Evolutionary conservation across 2,113 vertebrate genomes (phyloP).

Genomic region (Gopherus evgoodei): DNA sequence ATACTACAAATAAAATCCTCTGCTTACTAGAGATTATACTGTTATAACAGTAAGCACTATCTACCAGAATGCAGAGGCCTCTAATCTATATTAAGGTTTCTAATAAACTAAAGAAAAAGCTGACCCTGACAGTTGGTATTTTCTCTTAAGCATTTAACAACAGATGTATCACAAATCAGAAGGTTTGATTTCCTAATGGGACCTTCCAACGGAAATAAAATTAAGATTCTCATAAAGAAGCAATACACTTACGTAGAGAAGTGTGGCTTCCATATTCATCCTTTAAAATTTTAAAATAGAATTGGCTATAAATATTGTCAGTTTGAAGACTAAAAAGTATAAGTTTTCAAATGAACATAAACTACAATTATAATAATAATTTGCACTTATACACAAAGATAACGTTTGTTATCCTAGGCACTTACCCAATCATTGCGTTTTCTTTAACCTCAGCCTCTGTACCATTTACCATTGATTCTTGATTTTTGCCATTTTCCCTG

Average conservation of each 20-base stretch:
- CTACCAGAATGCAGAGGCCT: neutral
- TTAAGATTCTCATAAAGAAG: neutral
- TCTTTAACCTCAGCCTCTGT: constrained; percentile 89
- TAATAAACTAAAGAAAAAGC: neutral
- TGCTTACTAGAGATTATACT: neutral
- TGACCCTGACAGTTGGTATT: neutral
- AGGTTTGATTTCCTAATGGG: neutral
- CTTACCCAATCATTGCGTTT: constrained; percentile 88
- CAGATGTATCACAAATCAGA: neutral
- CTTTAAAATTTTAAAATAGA: neutral
- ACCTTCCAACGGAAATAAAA: neutral
- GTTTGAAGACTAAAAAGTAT: neutral
- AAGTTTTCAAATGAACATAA: neutral
- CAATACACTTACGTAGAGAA: neutral
- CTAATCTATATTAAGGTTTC: neutral
- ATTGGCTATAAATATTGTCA: neutral
- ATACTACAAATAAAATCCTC: neutral
- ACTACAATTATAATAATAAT: neutral
- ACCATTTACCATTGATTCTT: constrained; percentile 94
- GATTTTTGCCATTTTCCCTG: constrained; percentile 83
- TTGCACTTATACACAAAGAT: neutral
- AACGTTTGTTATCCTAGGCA: constrained; percentile 24
- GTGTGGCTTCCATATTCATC: neutral
- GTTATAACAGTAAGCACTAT: neutral
- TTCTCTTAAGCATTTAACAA: neutral